phyloP scores from a whole-genome alignment of 2,113 vertebrate genomes.

The Odontophorus gujanensis region DNA sequence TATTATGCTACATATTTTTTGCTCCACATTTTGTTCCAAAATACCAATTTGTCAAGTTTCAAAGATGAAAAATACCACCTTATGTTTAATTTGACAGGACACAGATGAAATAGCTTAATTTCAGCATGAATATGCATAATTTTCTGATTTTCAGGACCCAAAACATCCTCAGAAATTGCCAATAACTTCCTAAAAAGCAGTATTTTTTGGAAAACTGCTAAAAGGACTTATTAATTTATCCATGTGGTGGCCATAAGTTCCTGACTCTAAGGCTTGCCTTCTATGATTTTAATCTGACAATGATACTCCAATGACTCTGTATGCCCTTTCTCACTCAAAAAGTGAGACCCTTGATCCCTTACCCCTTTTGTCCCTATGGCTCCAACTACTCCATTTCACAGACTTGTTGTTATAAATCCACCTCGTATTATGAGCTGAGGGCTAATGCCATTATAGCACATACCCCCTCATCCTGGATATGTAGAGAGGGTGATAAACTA shows the following conservation, averaged over 20 bases:
- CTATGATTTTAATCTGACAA: not conserved
- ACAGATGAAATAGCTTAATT: slow-evolving; percentile 22
- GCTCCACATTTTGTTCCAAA: not conserved
- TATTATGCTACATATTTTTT: not conserved
- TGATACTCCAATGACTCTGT: not conserved
- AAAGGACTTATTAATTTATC: not conserved
- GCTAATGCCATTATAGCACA: not conserved
- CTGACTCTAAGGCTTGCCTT: not conserved
- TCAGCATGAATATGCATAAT: not conserved
- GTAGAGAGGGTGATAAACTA: not conserved
- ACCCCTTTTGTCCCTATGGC: not conserved
- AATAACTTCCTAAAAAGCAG: not conserved
- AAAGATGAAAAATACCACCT: slow-evolving; percentile 20
- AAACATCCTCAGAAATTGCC: not conserved
- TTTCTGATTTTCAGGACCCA: not conserved
- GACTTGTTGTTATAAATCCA: not conserved
- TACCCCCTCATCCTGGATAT: not conserved
- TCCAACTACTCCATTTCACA: not conserved
- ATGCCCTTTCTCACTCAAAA: not conserved
- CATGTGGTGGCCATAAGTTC: not conserved
- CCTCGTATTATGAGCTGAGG: not conserved
- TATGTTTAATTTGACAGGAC: not conserved
- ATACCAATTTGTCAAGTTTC: slow-evolving; percentile 26
- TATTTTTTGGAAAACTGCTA: not conserved
- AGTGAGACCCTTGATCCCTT: not conserved